Evolutionary conservation across 1,140 invertebrate species (phyloP).

Genomic region (Parapsyche elsis): DNA sequence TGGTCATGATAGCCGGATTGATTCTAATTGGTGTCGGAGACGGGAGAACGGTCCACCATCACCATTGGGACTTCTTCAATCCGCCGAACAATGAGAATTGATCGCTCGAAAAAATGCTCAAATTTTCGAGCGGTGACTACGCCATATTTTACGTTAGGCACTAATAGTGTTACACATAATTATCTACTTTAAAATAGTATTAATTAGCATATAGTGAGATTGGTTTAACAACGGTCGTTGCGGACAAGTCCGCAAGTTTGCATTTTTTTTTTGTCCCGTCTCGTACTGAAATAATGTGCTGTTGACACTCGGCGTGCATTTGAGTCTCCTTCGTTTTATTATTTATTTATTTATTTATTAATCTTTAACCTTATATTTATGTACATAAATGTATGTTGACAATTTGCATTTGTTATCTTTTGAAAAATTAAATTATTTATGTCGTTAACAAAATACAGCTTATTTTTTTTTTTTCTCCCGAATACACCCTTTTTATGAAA

Average conservation of each 20-base stretch:
- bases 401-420: slow-evolving; percentile 38
- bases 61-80: slow-evolving; percentile 87
- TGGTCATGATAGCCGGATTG: slow-evolving; percentile 78
- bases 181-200: neutral
- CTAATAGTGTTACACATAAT: neutral
- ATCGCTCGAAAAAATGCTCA: neutral
- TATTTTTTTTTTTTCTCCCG: neutral
- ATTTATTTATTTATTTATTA: slow-evolving; percentile 9
- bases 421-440: slow-evolving; percentile 24
- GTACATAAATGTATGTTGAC: slow-evolving; percentile 32
- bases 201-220: neutral
- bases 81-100: slow-evolving; percentile 69
- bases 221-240: neutral
- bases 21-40: slow-evolving; percentile 77
- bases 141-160: too few relatives aligned
- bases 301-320: neutral
- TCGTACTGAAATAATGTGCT: neutral
- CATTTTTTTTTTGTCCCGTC: slow-evolving; percentile 3
- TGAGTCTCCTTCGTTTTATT: neutral
- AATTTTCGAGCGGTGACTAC: too few relatives aligned
- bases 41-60: slow-evolving; percentile 78
- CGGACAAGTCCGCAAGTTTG: neutral
- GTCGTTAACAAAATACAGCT: slow-evolving; percentile 10
- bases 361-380: slow-evolving; percentile 8
- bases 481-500: too few relatives aligned